Conservation (phyloP, 2,113 vertebrate species). For the Zosterops japonicus region DNA sequence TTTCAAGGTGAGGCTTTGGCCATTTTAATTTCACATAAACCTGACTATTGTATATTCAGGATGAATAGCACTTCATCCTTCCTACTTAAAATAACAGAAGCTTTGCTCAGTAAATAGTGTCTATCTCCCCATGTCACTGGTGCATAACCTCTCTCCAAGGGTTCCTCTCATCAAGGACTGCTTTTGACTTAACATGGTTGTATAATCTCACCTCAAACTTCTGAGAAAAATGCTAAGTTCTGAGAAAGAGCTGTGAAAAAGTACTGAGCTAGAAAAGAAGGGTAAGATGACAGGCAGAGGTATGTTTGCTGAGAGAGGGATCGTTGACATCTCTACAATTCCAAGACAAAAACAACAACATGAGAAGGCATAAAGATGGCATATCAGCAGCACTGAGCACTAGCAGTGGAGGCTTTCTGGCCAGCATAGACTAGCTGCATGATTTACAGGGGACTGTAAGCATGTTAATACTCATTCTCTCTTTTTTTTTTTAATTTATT, state of each 20-base stretch:
- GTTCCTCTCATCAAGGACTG: background rate
- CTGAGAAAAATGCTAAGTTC: background rate
- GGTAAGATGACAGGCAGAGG: slow-evolving; percentile 3
- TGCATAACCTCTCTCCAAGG: background rate
- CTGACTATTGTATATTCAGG: background rate
- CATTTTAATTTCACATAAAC: background rate
- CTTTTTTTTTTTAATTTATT: background rate
- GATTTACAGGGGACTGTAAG: background rate
- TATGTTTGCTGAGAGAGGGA: background rate
- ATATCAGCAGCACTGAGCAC: background rate
- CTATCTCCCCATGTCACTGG: background rate
- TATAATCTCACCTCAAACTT: slow-evolving; percentile 1
- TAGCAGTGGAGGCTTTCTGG: background rate
- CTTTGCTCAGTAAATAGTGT: background rate
- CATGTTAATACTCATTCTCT: background rate
- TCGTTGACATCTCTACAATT: background rate
- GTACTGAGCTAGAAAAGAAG: background rate
- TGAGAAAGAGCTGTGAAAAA: slow-evolving; percentile 34
- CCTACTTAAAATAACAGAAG: background rate
- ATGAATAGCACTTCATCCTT: background rate
- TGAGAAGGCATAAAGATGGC: background rate
- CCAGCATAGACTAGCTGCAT: background rate
- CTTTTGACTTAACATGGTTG: background rate
- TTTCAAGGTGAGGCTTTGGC: background rate
- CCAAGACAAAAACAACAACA: background rate